These are phyloP conservation scores for Odocoileus hemionus DNA, from an alignment of 2,113 vertebrate species.

Conservation along the genomic window DNA sequence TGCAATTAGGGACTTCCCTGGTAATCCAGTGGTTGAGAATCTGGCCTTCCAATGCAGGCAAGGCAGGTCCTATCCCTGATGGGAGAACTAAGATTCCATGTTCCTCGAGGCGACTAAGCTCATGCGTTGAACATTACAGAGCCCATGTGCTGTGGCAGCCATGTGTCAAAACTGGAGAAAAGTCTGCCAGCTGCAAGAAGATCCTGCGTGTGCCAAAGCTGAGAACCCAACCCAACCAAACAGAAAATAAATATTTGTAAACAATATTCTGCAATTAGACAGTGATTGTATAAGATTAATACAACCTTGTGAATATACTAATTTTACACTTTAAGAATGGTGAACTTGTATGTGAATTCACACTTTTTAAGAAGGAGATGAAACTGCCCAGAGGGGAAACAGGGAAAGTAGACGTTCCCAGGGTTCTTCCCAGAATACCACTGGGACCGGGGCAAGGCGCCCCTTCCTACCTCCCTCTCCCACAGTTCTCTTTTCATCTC, in stretches of 20 bases:
- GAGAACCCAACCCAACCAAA: not conserved
- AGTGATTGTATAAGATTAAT: not conserved
- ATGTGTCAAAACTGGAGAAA: not conserved
- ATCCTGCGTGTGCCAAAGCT: not conserved
- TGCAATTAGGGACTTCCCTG: not conserved
- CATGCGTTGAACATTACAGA: fast-evolving
- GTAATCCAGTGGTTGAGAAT: not conserved
- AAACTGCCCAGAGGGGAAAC: not conserved
- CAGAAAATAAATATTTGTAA: not conserved
- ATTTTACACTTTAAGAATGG: not conserved
- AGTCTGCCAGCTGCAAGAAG: not conserved
- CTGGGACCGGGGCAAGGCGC: not conserved
- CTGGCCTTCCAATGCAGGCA: not conserved
- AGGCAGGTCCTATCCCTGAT: not conserved
- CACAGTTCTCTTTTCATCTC: not conserved
- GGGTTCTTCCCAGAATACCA: not conserved
- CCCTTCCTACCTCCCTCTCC: not conserved
- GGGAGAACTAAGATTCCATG: not conserved
- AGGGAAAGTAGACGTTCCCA: not conserved
- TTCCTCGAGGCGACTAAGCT: not conserved
- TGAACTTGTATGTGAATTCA: not conserved
- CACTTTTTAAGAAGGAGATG: not conserved
- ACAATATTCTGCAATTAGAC: not conserved
- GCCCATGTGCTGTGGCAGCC: not conserved
- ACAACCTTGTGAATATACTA: not conserved